A percentile compares a stretch with the other conserved stretches of the same genome.
Conservation (phyloP, 2,888 invertebrate genomes). For the Nasonovia ribisnigri region DNA sequence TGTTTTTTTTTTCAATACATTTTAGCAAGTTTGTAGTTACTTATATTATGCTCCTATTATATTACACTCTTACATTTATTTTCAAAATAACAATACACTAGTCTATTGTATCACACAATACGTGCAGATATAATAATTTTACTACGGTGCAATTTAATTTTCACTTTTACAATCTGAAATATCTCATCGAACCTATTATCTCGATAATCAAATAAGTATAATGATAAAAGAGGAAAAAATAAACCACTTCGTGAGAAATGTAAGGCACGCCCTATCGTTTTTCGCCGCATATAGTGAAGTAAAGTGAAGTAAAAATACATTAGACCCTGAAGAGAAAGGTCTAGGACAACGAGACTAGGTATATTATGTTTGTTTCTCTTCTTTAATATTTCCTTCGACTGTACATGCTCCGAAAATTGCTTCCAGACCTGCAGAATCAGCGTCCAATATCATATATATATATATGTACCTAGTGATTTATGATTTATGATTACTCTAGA, state of each 20-base stretch:
- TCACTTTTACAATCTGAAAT: conserved; percentile 60
- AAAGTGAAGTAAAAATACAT: conserved; percentile 31
- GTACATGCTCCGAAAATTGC: not conserved
- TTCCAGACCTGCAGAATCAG: not conserved
- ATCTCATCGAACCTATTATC: conserved; percentile 55
- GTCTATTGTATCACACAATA: conserved; percentile 28
- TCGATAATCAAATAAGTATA: conserved; percentile 57
- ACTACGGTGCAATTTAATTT: conserved; percentile 54
- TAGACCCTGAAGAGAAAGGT: conserved; percentile 54
- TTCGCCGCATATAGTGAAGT: conserved; percentile 11
- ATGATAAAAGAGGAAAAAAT: conserved; percentile 27
- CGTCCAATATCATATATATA: not conserved
- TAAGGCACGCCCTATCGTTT: conserved; percentile 57
- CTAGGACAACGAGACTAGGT: not conserved
- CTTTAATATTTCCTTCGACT: conserved; percentile 45
- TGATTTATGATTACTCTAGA: conserved; percentile 33
- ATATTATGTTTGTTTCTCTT: conserved; percentile 43
- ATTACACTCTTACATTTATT: conserved; percentile 34
- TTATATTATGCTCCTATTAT: not conserved
- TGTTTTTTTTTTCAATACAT: conserved; percentile 1
- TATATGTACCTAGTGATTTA: conserved; percentile 22
- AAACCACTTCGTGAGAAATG: conserved; percentile 55
- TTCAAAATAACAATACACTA: conserved; percentile 3
- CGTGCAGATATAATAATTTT: conserved; percentile 7
- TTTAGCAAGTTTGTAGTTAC: not conserved